Evolutionary conservation across 2,888 invertebrate genomes (phyloP).

Genomic region (Euclidia mi): DNA sequence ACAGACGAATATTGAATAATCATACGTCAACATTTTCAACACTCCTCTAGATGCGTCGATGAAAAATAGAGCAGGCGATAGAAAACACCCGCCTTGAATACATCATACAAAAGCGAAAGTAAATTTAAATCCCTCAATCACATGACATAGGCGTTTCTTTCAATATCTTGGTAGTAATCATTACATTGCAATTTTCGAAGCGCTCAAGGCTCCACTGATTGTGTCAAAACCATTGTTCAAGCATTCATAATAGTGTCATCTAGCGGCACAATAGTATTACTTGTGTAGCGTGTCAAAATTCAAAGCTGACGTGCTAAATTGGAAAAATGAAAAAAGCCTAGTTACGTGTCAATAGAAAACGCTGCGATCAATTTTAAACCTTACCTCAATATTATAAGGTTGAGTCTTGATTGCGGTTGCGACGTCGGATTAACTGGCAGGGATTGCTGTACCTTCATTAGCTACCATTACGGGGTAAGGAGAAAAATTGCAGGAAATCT

Average conservation of each 20-base stretch:
- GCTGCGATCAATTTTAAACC: not conserved
- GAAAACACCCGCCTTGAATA: no score
- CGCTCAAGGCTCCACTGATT: not conserved
- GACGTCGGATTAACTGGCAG: slow-evolving; percentile 16
- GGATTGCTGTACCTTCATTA: slow-evolving; percentile 42
- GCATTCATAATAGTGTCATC: slow-evolving; percentile 21
- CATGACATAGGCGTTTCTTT: no score
- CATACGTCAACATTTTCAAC: no score
- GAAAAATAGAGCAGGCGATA: no score
- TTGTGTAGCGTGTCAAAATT: slow-evolving; percentile 36
- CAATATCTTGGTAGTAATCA: not conserved
- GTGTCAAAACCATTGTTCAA: slow-evolving; percentile 12
- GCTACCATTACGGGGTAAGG: slow-evolving; percentile 35
- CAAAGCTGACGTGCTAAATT: slow-evolving; percentile 21
- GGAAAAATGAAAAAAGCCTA: slow-evolving; percentile 27
- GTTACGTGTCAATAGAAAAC: slow-evolving; percentile 9
- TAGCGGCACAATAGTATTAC: slow-evolving; percentile 17
- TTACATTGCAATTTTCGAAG: not conserved
- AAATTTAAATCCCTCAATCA: no score
- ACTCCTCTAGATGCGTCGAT: no score
- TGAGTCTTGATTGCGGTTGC: slow-evolving; percentile 11
- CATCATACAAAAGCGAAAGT: no score
- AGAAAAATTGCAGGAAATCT: slow-evolving; percentile 43
- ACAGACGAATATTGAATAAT: no score
- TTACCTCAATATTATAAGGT: fast-evolving